Evolutionary conservation across 2,113 vertebrate species (phyloP), one percentile per base, ranked within the genome.

Genomic region (Phyllostomus hastatus): DNA sequence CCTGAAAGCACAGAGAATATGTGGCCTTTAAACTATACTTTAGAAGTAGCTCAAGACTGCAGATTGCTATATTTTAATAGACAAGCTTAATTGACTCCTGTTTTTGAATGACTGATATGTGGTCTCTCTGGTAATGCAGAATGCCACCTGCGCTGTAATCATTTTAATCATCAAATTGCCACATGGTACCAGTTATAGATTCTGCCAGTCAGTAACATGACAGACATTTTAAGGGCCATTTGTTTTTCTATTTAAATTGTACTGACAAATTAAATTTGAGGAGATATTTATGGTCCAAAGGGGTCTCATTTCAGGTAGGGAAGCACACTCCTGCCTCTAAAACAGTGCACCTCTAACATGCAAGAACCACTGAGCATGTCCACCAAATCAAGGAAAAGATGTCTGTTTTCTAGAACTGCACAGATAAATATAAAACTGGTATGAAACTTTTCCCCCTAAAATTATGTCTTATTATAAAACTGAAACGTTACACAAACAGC

Each of bases 111-210:
- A 98, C 59, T 98, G 96, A 98, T 97, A 87, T 91, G 69, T 84
- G 94, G 82, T 73, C 94, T 97, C 98, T 97, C 95, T 97, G 61
- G 50, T 94, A 89, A 52, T 97, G 94, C 86, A 96, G 95, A 97
- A 96, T 85, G 43, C 97, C 98, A 98, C 97, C 95, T 98, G 96
- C 90, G 98, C 95, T 93, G 85, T 97, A 97, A 97, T 97, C 10
- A 97, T 96, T 98, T 98, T 97, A 98, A 98, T 98, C 97, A 97
- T 57, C 64, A 1, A 95, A 93, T 92, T 97, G 81, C 95, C 86
- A 95, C 54, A 0, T 91, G 97, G 82, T 92, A 97, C 61, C 75
- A 95, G 91, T 80, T 96, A 78, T 70, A 52, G 96, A 94, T 57
- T 95, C n/a, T 92, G 89, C 93, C 48, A 94, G 66, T 87, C 94